phyloP scores from a whole-genome alignment of 92 coral and sea anemone species.

The Parazoanthus darwini region DNA sequence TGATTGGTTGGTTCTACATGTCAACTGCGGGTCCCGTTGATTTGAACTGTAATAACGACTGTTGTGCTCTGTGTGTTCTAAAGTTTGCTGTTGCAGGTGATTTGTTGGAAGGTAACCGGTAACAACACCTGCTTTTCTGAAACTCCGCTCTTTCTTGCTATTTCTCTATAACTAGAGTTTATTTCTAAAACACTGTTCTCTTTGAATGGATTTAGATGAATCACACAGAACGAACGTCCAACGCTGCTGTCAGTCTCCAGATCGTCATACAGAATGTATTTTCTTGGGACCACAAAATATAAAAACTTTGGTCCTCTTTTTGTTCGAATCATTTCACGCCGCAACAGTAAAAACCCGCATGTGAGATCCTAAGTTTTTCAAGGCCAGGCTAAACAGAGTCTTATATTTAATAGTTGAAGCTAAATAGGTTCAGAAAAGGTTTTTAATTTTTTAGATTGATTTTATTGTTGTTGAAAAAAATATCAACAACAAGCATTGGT shows the following conservation, averaged over 20 bases:
- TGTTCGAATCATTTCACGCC: background rate
- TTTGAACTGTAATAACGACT: background rate
- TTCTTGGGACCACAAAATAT: background rate
- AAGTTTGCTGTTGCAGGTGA: background rate
- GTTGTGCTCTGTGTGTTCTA: background rate
- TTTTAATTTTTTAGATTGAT: too few species aligned
- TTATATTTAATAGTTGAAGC: too few species aligned
- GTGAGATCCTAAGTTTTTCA: too few species aligned
- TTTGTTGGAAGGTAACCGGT: too few species aligned
- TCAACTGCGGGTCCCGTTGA: background rate
- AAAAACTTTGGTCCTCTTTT: background rate
- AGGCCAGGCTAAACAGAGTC: too few species aligned
- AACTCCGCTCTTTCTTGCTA: background rate
- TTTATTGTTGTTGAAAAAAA: too few species aligned
- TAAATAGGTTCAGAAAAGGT: too few species aligned
- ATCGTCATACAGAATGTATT: background rate
- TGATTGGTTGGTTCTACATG: background rate
- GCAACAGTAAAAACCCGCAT: background rate
- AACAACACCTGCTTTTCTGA: background rate
- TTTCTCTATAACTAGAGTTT: too few species aligned
- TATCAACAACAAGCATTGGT: too few species aligned
- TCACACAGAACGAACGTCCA: background rate
- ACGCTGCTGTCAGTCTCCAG: background rate
- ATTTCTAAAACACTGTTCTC: too few species aligned
- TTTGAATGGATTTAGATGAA: background rate